A percentile compares a stretch with the other conserved stretches of the same genome.
Conservation (phyloP, 2,113 vertebrate species). For the Leptobrachium leishanense region DNA sequence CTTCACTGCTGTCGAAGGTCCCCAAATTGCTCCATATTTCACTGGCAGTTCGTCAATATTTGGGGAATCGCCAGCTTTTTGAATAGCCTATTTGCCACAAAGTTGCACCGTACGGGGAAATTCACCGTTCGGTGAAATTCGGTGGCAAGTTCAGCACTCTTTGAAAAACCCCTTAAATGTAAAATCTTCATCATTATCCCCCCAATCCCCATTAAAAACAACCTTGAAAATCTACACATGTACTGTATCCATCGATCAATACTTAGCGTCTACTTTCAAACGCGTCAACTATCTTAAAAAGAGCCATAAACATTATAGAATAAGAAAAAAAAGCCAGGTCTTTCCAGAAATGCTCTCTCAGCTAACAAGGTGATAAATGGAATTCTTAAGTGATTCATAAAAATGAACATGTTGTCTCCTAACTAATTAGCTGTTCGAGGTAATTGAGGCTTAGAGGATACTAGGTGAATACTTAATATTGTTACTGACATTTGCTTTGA, state of each 20-base stretch:
- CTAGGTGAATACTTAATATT: background rate
- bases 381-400: conserved; percentile 38
- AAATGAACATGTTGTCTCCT: conserved; percentile 32
- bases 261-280: background rate
- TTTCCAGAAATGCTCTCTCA: conserved; percentile 30
- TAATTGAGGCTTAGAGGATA: conserved; percentile 20
- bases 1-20: no score
- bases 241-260: background rate
- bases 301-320: background rate
- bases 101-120: no score
- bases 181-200: background rate
- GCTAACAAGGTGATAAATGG: conserved; percentile 38
- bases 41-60: no score
- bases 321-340: background rate
- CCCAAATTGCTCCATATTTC: no score
- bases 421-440: conserved; percentile 33
- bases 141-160: no score
- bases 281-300: background rate
- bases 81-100: no score
- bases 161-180: no score
- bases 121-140: no score
- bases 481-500: background rate
- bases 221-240: background rate
- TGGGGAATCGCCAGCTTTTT: no score
- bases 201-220: background rate